A percentile compares a stretch with the other conserved stretches of the same genome.
Conservation (phyloP, 1,140 invertebrate genomes). For the Colletes latitarsis region DNA sequence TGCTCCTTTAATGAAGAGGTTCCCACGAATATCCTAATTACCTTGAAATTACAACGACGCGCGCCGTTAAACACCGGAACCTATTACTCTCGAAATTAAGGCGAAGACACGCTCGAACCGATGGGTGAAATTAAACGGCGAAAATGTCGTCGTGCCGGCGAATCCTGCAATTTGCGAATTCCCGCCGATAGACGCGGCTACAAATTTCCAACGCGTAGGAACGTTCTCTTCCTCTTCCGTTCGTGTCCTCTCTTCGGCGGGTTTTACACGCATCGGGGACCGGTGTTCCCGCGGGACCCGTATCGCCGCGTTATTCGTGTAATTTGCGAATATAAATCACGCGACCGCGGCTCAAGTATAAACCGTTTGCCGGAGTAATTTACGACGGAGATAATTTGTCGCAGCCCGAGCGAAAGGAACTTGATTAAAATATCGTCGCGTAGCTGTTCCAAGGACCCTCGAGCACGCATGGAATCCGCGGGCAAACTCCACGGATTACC, state of each 20-base stretch:
- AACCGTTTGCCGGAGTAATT: slow-evolving; percentile 17
- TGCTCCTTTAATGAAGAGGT: slow-evolving; percentile 54
- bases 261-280: neutral
- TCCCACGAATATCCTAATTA: slow-evolving; percentile 63
- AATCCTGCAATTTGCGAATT: neutral
- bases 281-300: neutral
- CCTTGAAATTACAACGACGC: slow-evolving; percentile 43
- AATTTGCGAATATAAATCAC: slow-evolving; percentile 11
- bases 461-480: neutral
- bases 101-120: neutral
- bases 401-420: slow-evolving; percentile 20
- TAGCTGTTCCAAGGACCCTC: neutral
- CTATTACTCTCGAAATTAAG: slow-evolving; percentile 20
- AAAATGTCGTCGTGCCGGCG: slow-evolving; percentile 6
- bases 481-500: neutral
- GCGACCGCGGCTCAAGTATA: neutral
- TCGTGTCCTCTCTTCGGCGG: neutral
- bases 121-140: slow-evolving; percentile 23
- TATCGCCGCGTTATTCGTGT: neutral
- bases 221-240: neutral
- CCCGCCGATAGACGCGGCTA: neutral
- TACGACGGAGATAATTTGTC: slow-evolving; percentile 42
- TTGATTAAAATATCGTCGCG: slow-evolving; percentile 39
- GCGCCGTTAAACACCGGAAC: slow-evolving; percentile 44
- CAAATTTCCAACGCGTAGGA: neutral